Evolutionary conservation across 2,888 invertebrate genomes (phyloP).

Genomic region (Tipula unca): DNA sequence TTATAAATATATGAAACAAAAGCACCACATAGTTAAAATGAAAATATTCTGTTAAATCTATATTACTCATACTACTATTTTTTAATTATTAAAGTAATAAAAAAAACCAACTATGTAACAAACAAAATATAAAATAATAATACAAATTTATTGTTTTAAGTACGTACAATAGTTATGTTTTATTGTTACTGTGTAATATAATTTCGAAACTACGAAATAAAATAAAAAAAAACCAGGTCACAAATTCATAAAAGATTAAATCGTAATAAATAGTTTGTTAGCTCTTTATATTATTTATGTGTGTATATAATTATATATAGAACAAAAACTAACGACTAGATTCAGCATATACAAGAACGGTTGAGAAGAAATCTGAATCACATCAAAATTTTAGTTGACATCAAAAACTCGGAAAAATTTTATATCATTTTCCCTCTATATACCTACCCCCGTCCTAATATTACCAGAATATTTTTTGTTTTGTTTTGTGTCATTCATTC

Average conservation of each 20-base stretch:
- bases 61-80: neutral
- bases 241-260: conserved; percentile 8
- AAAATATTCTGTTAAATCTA: neutral
- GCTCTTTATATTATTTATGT: neutral
- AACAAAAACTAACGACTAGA: neutral
- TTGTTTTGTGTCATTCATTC: neutral
- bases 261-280: neutral
- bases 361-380: neutral
- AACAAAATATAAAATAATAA: neutral
- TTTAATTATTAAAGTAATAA: neutral
- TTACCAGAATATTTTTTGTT: no score
- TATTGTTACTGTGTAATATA: neutral
- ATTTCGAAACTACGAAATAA: neutral
- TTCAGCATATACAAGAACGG: neutral
- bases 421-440: neutral
- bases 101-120: neutral
- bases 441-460: neutral
- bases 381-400: neutral
- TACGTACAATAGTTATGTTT: no score
- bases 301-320: neutral
- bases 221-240: neutral
- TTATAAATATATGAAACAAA: neutral
- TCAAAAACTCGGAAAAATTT: neutral
- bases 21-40: neutral
- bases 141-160: conserved; percentile 8